Evolutionary conservation across 2,113 vertebrate species (phyloP).

Genomic region (Xiphophorus hellerii): DNA sequence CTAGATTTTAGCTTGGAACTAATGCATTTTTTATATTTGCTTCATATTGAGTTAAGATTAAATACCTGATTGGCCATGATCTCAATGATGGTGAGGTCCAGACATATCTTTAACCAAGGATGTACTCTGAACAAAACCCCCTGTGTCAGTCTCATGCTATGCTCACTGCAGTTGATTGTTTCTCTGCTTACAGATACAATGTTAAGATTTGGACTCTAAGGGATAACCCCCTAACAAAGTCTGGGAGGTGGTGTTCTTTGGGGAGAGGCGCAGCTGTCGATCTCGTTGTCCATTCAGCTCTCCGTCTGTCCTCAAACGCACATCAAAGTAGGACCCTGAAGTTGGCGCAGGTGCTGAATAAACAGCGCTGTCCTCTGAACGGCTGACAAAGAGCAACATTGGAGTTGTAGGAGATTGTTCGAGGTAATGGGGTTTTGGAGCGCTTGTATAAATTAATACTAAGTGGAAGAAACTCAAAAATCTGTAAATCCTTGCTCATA

Average conservation of each 20-base stretch:
- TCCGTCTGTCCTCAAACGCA: slow-evolving; percentile 24
- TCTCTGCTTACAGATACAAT: neutral
- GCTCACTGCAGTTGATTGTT: slow-evolving; percentile 10
- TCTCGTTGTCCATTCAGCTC: slow-evolving; percentile 51
- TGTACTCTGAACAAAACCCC: slow-evolving; percentile 25
- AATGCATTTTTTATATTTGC: neutral
- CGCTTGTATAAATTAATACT: neutral
- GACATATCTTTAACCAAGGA: neutral
- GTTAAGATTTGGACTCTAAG: neutral
- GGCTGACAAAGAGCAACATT: slow-evolving; percentile 23
- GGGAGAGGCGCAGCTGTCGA: slow-evolving; percentile 56
- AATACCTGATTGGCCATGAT: too few relatives aligned
- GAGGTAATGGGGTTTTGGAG: slow-evolving; percentile 1
- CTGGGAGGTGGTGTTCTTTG: slow-evolving; percentile 9
- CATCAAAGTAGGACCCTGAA: slow-evolving; percentile 29
- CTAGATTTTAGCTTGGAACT: neutral
- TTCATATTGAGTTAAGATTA: too few relatives aligned
- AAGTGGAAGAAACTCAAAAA: slow-evolving; percentile 1
- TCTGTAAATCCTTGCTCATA: too few relatives aligned
- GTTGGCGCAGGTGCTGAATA: slow-evolving; percentile 47
- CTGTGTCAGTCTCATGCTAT: slow-evolving; percentile 25
- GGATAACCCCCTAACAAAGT: neutral
- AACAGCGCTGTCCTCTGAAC: slow-evolving; percentile 32
- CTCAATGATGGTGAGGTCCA: too few relatives aligned
- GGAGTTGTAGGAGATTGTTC: slow-evolving; percentile 1